Percentiles rank a stretch among this genome's conserved stretches.
Evolutionary conservation across 2,888 invertebrate genomes (phyloP).

Genomic region (Arge pagana): DNA sequence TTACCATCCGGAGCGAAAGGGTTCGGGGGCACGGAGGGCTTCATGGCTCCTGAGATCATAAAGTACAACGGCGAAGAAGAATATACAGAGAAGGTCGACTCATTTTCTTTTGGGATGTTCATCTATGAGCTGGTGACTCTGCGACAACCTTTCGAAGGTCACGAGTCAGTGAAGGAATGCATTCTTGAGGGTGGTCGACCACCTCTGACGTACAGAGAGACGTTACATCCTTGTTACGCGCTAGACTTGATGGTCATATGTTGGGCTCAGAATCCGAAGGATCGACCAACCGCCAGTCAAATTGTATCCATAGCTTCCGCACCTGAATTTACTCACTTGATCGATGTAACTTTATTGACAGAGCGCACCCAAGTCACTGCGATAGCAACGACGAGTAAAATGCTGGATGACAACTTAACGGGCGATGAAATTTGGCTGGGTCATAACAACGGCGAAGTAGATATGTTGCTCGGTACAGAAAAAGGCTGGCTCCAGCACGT

Average conservation of each 20-base stretch:
- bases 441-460: constrained; percentile 69
- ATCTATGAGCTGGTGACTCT: constrained; percentile 93
- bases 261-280: constrained; percentile 87
- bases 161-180: constrained; percentile 96
- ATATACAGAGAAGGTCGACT: constrained; percentile 98
- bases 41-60: constrained; percentile 99
- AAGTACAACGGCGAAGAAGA: constrained; percentile 98
- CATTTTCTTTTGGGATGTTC: constrained; percentile 99
- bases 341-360: constrained; percentile 77
- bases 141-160: constrained; percentile 93
- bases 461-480: constrained; percentile 64
- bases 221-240: constrained; percentile 83
- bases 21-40: constrained; percentile 98
- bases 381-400: constrained; percentile 52
- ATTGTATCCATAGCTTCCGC: constrained; percentile 90
- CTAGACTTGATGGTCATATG: constrained; percentile 95
- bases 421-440: constrained; percentile 75
- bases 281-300: constrained; percentile 92
- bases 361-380: constrained; percentile 71
- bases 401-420: constrained; percentile 46
- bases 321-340: constrained; percentile 89
- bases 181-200: constrained; percentile 95
- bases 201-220: constrained; percentile 81
- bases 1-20: constrained; percentile 93
- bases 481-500: constrained; percentile 68